A percentile compares a stretch with the other conserved stretches of the same genome.
These are phyloP conservation scores for Baccha elongata DNA, from an alignment of 2,888 invertebrate genomes.

Conservation along the genomic window DNA sequence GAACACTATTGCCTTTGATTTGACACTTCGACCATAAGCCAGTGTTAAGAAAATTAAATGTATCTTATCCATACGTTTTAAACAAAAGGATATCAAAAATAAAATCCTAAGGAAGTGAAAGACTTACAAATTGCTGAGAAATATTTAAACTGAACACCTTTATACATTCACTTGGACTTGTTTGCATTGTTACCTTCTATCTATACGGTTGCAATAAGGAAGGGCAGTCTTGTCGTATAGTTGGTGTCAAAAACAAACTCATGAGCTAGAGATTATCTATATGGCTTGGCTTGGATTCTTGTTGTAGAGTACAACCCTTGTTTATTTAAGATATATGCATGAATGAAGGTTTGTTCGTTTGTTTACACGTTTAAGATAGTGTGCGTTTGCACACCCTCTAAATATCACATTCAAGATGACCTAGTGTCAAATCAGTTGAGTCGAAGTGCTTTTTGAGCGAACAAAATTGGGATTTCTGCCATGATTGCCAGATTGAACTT, in stretches of 20 bases:
- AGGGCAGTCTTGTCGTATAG: constrained; percentile 40
- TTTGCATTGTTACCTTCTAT: neutral
- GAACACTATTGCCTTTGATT: constrained; percentile 9
- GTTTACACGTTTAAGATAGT: constrained; percentile 22
- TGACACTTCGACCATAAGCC: constrained; percentile 13
- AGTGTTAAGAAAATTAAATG: constrained; percentile 35
- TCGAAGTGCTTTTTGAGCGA: constrained; percentile 23
- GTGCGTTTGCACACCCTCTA: constrained; percentile 11
- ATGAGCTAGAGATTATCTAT: constrained; percentile 36
- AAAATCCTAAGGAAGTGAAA: constrained; percentile 1
- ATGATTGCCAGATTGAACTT: constrained; percentile 9
- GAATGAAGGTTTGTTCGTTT: constrained; percentile 7
- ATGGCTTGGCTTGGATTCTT: constrained; percentile 22
- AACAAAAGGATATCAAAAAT: neutral
- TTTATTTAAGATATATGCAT: too few relatives aligned
- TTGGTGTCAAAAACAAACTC: constrained; percentile 53
- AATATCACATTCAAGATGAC: constrained; percentile 36
- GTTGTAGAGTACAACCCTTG: constrained; percentile 23
- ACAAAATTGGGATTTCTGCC: constrained; percentile 16
- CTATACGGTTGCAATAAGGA: neutral
- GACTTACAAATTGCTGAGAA: constrained; percentile 22
- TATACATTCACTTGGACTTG: neutral
- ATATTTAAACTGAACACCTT: constrained; percentile 40
- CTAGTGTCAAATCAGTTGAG: constrained; percentile 36
- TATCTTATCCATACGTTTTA: neutral